Evolutionary conservation across 92 coral and sea anemone species (phyloP).

Genomic region (Parazoanthus darwini): DNA sequence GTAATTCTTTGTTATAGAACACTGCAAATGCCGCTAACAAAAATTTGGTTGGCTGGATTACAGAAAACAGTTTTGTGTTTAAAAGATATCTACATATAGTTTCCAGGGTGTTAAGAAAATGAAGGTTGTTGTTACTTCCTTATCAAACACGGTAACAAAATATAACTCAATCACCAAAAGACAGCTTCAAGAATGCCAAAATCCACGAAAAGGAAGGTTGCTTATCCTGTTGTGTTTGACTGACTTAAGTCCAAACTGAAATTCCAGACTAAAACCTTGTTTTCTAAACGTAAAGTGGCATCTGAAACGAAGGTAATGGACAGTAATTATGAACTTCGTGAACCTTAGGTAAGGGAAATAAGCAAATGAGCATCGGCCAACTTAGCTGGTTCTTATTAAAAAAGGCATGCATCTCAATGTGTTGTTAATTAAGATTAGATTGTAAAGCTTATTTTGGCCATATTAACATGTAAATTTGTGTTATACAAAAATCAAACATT

Average conservation of each 20-base stretch:
- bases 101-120: too few relatives aligned
- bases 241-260: too few relatives aligned
- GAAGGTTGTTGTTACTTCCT: too few relatives aligned
- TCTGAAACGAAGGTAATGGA: neutral
- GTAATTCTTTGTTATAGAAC: too few relatives aligned
- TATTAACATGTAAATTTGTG: neutral
- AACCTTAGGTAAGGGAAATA: neutral
- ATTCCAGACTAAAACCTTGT: neutral
- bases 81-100: too few relatives aligned
- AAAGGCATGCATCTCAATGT: neutral
- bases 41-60: too few relatives aligned
- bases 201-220: neutral
- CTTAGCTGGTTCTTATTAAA: neutral
- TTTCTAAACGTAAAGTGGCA: conserved; percentile 1
- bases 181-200: neutral
- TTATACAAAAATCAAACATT: neutral
- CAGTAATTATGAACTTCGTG: neutral
- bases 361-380: neutral
- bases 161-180: neutral
- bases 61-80: too few relatives aligned
- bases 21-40: too few relatives aligned
- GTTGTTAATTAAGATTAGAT: neutral
- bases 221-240: neutral
- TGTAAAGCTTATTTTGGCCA: neutral
- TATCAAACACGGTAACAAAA: neutral